phyloP scores from a whole-genome alignment of 2,888 invertebrate species.

The Xanthia icteritia region DNA sequence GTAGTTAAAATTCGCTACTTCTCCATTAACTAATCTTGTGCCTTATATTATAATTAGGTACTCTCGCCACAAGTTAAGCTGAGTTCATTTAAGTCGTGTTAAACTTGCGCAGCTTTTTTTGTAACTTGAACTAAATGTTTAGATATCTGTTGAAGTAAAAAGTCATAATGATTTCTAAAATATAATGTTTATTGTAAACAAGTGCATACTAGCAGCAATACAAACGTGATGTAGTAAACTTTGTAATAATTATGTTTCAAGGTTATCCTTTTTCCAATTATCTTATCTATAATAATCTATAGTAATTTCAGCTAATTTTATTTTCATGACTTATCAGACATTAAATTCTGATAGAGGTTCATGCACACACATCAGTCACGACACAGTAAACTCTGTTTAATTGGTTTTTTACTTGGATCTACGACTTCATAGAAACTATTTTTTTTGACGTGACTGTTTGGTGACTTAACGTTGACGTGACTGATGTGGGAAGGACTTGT shows the following conservation, averaged over 20 bases:
- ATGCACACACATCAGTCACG: background rate
- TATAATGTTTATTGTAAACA: background rate
- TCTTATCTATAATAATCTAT: conserved; percentile 1
- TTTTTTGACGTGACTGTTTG: background rate
- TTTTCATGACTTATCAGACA: background rate
- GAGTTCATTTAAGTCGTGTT: conserved; percentile 17
- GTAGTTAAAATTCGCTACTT: no score
- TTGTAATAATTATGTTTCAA: background rate
- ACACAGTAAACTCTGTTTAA: background rate
- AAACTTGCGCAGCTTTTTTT: background rate
- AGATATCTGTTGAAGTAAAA: background rate
- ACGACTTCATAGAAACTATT: background rate
- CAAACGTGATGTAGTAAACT: background rate
- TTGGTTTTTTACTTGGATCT: background rate
- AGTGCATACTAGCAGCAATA: background rate
- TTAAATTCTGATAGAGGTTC: background rate
- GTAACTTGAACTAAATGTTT: background rate
- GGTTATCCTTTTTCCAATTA: conserved; percentile 5
- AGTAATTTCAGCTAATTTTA: background rate
- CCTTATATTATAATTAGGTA: conserved; percentile 34
- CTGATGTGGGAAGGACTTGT: no score
- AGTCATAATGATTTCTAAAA: no score
- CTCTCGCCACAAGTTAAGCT: conserved; percentile 18
- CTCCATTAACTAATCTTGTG: background rate
- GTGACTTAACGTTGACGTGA: no score